phyloP scores from a whole-genome alignment of 2,797 vertebrate genomes.

The Clarias fuscus region DNA sequence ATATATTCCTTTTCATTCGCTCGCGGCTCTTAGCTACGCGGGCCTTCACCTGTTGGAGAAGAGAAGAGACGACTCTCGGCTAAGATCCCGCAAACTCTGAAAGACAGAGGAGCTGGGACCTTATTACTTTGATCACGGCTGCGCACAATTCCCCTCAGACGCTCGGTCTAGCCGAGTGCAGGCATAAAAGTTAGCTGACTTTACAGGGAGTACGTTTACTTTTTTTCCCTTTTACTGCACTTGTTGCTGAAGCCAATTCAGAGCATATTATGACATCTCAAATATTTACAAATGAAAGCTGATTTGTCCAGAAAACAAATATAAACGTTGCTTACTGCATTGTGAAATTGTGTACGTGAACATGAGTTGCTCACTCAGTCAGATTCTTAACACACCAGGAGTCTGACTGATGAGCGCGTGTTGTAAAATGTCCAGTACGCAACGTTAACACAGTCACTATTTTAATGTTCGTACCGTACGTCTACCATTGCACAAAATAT shows the following conservation, averaged over 20 bases:
- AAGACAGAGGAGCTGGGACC: conserved; percentile 60
- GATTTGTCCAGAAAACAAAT: not conserved
- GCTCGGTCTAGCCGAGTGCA: conserved; percentile 14
- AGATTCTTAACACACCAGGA: not conserved
- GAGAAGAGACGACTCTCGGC: conserved; percentile 44
- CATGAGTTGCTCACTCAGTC: not conserved
- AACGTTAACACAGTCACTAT: no score
- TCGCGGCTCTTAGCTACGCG: conserved; percentile 9
- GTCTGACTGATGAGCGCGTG: not conserved
- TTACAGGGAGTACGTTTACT: not conserved
- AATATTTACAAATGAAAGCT: not conserved
- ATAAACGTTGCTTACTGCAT: not conserved
- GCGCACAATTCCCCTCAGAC: conserved; percentile 40
- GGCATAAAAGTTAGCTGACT: conserved; percentile 34
- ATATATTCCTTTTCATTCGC: conserved; percentile 54
- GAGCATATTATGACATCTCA: not conserved
- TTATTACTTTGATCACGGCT: conserved; percentile 65
- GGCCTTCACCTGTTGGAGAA: conserved; percentile 30
- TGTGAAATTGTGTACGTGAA: not conserved
- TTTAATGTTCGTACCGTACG: no score
- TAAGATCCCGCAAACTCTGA: conserved; percentile 64
- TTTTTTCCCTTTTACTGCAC: not conserved
- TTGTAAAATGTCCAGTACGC: no score
- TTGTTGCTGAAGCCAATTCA: not conserved
- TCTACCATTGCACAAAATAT: no score